Evolutionary conservation across 2,797 vertebrate genomes (phyloP).

Genomic region (Geotrypetes seraphini): DNA sequence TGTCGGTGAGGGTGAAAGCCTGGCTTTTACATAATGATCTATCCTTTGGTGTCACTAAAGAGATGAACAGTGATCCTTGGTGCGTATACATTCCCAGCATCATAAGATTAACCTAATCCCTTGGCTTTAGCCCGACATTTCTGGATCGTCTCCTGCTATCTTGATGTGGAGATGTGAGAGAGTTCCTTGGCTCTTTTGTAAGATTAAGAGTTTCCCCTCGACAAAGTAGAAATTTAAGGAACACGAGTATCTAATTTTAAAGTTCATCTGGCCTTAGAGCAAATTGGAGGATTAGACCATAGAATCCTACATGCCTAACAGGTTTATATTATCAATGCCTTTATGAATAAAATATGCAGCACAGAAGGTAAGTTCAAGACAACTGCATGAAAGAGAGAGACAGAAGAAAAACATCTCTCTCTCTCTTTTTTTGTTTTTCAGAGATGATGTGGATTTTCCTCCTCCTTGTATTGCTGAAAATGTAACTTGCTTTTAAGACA

Average conservation of each 20-base stretch:
- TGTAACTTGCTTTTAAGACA: too few relatives aligned
- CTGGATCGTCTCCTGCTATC: slow-evolving; percentile 14
- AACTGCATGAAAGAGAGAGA: background rate
- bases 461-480: too few relatives aligned
- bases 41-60: slow-evolving; percentile 3
- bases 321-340: slow-evolving; percentile 18
- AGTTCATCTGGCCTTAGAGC: slow-evolving; percentile 53
- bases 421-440: background rate
- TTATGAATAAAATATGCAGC: slow-evolving; percentile 1
- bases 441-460: background rate
- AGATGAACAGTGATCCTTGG: background rate
- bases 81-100: background rate
- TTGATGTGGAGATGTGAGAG: slow-evolving; percentile 29
- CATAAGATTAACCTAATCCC: slow-evolving; percentile 9
- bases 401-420: background rate
- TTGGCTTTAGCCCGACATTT: slow-evolving; percentile 9
- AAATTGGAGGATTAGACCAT: slow-evolving; percentile 39
- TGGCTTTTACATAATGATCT: background rate
- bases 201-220: slow-evolving; percentile 60
- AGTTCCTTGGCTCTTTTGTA: slow-evolving; percentile 42
- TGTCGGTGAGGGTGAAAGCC: background rate
- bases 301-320: slow-evolving; percentile 19
- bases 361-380: slow-evolving; percentile 1
- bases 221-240: slow-evolving; percentile 54
- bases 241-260: slow-evolving; percentile 51